phyloP scores from a whole-genome alignment of 1,140 invertebrate species.

The Limonius californicus region DNA sequence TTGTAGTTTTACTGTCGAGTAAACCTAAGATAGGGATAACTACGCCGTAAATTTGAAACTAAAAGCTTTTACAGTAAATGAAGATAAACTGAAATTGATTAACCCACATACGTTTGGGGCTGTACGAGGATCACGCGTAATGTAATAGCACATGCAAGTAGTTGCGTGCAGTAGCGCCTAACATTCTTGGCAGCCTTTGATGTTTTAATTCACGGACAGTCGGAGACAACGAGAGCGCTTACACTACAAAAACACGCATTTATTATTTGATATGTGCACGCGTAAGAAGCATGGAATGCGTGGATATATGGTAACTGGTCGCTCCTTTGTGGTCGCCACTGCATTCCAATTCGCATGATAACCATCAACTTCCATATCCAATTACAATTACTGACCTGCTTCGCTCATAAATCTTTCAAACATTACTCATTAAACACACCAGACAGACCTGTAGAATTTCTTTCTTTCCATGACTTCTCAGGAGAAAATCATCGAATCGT shows the following conservation, averaged over 20 bases:
- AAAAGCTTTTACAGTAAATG: too few species aligned
- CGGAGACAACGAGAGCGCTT: slow-evolving; percentile 3
- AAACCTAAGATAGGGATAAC: too few species aligned
- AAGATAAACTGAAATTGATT: too few species aligned
- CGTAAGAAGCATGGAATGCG: neutral
- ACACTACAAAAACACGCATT: slow-evolving; percentile 17
- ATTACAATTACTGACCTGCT: slow-evolving; percentile 20
- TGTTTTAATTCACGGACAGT: slow-evolving; percentile 14
- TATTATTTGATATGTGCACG: slow-evolving; percentile 16
- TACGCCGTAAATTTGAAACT: too few species aligned
- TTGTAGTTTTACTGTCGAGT: too few species aligned
- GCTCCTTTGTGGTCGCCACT: slow-evolving; percentile 6
- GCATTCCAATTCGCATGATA: slow-evolving; percentile 15
- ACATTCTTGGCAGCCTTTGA: slow-evolving; percentile 17
- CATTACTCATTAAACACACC: slow-evolving; percentile 19
- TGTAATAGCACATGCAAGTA: too few species aligned
- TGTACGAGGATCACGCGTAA: too few species aligned
- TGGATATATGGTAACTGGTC: neutral
- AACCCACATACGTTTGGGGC: too few species aligned
- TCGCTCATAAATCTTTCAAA: slow-evolving; percentile 19
- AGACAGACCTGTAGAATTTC: neutral
- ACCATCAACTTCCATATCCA: slow-evolving; percentile 23
- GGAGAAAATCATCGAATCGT: too few species aligned
- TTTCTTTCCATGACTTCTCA: neutral
- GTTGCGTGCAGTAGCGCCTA: slow-evolving; percentile 3